Evolutionary conservation across 2,113 vertebrate genomes (phyloP).

Genomic region (Rattus rattus): DNA sequence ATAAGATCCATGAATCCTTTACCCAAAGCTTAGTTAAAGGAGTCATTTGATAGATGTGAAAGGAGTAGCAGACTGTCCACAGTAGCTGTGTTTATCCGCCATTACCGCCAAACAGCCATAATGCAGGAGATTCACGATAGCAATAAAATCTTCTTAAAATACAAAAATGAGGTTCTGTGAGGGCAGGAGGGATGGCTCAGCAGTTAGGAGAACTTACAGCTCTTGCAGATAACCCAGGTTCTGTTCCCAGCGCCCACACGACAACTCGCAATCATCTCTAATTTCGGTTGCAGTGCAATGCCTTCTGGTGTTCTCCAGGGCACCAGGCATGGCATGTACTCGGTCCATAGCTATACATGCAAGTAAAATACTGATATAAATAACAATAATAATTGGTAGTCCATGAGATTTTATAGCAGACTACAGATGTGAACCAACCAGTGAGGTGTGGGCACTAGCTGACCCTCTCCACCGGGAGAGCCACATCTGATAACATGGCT

Average conservation of each 20-base stretch:
- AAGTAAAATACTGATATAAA: neutral
- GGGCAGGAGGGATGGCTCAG: neutral
- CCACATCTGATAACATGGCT: too few species aligned
- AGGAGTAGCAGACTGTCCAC: neutral
- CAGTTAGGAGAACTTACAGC: neutral
- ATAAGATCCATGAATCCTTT: slow-evolving; percentile 1
- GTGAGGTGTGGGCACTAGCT: neutral
- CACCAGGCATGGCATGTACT: neutral
- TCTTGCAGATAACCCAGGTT: neutral
- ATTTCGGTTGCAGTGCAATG: neutral
- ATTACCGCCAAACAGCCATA: neutral
- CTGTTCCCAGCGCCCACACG: neutral
- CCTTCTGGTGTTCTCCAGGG: neutral
- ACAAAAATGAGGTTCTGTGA: neutral
- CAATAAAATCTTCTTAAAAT: neutral
- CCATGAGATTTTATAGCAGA: neutral
- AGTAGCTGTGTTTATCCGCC: neutral
- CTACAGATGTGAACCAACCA: neutral
- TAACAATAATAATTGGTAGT: neutral
- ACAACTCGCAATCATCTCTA: neutral
- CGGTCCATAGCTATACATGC: neutral
- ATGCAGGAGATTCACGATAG: neutral
- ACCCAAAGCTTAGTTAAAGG: slow-evolving; percentile 20
- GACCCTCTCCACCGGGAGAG: neutral
- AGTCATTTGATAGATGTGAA: neutral